Base-by-base conservation (phyloP, 2,797 vertebrate species). In the Chrysocyon brachyurus region DNA sequence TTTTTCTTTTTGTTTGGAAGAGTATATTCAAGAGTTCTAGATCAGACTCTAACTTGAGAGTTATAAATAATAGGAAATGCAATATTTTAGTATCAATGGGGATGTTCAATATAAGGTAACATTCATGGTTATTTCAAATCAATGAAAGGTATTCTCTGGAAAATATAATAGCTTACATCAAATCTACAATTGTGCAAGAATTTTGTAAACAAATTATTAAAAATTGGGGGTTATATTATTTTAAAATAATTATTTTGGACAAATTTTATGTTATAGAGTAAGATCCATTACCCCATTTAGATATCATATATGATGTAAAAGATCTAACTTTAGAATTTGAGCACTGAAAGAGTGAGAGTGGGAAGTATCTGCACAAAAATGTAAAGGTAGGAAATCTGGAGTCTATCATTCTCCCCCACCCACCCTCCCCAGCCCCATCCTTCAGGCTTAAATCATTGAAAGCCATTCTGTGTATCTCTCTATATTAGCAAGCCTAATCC, bases 401-500 rank as follows among this genome's bases (percentile, higher is more conserved):
- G 15, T 88, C 31, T 22, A 36, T 24, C 19, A 16, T 16, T 61
- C 12, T 19, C 0, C 3, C 2, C 1, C 8, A 26, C 16, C 3
- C 15, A 68, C 15, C 11, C 11, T 4, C 4, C 14, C 12, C 17
- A 61, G 0, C 5, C 31, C 54, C 24, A 3, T 0, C 11, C 40
- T 24, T 40, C 14, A 22, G 61, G 28, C 72, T 46, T 68, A 89
- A 93, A 63, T 83, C 40, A 93, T 31, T 79, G 15, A 91, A 94
- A 91, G 14, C 78, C 10, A 59, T 78, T 94, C 24, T 66, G n/a
- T 40, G 1, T 57, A 46, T 77, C 36, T 73, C 52, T 73, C 52
- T 54, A 1, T 78, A 72, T 93, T 40, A 85, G 36, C 66, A 94
- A 96, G 8, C 10, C 26, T 78, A 49, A 16, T 61, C 49, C 57